A percentile compares a stretch with the other conserved stretches of the same genome.
phyloP scores from a whole-genome alignment of 23 tunicate genomes.

The Trididemnum clinides region DNA sequence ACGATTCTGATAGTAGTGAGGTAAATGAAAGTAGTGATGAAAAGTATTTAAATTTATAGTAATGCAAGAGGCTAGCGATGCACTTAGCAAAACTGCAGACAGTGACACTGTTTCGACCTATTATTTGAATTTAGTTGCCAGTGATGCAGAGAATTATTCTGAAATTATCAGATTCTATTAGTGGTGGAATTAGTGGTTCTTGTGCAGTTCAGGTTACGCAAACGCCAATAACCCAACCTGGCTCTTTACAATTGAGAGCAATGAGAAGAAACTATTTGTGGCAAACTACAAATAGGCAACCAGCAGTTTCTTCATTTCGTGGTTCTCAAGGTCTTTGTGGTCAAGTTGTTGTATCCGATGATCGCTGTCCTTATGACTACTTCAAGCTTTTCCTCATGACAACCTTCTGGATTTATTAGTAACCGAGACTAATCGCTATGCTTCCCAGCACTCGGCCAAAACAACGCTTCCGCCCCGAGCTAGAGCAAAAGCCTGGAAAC shows the following conservation, averaged over 20 bases:
- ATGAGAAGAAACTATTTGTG: not conserved
- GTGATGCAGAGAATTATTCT: not conserved
- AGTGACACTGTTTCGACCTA: too few species aligned
- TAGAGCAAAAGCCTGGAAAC: too few species aligned
- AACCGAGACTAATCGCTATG: not conserved
- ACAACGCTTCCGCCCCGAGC: not conserved
- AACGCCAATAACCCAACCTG: not conserved
- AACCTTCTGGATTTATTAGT: not conserved
- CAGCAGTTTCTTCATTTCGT: not conserved
- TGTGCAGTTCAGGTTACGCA: not conserved
- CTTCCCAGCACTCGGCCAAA: not conserved
- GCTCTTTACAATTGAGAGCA: too few species aligned
- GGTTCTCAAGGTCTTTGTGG: not conserved
- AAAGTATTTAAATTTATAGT: not conserved
- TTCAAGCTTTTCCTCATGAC: not conserved
- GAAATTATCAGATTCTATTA: not conserved
- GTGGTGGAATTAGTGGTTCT: not conserved
- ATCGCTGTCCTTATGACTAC: not conserved
- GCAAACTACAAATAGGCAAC: not conserved
- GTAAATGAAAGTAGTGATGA: not conserved
- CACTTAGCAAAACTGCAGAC: too few species aligned
- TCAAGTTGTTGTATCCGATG: not conserved
- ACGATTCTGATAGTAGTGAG: not conserved
- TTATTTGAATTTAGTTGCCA: not conserved
- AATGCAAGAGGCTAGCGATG: too few species aligned